Percentiles rank a stretch among this genome's conserved stretches.
phyloP scores from a whole-genome alignment of 1,140 invertebrate species.

The Arctopsyche grandis region DNA sequence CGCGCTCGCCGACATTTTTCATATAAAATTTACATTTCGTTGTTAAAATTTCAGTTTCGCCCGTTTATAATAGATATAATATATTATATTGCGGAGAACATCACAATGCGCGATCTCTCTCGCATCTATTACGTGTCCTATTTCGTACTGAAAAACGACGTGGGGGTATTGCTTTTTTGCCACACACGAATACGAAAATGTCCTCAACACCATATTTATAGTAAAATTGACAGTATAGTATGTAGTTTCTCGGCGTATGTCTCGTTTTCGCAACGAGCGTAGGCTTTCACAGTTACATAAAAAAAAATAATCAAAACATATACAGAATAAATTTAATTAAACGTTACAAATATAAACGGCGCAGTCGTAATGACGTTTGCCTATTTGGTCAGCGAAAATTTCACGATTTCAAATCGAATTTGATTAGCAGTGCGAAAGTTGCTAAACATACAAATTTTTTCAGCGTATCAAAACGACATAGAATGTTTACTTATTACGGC shows the following conservation, averaged over 20 bases:
- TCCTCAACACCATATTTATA: neutral
- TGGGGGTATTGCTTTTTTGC: neutral
- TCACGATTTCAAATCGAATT: no score
- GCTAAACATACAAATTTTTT: neutral
- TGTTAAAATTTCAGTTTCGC: neutral
- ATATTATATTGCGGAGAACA: conserved; percentile 3
- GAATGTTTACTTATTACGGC: neutral
- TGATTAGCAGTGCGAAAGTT: no score
- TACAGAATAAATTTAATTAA: no score
- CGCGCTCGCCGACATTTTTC: neutral
- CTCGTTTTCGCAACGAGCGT: neutral
- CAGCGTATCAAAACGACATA: neutral
- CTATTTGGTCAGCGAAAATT: no score
- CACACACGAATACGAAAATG: neutral
- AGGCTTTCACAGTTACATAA: conserved; percentile 17
- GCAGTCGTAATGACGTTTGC: no score
- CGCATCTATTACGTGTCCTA: conserved; percentile 10
- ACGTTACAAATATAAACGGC: no score
- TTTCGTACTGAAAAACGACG: neutral
- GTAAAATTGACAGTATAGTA: no score
- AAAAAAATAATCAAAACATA: neutral
- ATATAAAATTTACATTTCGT: conserved; percentile 26
- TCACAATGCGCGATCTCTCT: conserved; percentile 9
- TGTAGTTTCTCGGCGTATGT: neutral
- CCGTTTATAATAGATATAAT: neutral